These are phyloP conservation scores for Ibycter americanus DNA, from an alignment of 2,797 vertebrate genomes.

Conservation along the genomic window DNA sequence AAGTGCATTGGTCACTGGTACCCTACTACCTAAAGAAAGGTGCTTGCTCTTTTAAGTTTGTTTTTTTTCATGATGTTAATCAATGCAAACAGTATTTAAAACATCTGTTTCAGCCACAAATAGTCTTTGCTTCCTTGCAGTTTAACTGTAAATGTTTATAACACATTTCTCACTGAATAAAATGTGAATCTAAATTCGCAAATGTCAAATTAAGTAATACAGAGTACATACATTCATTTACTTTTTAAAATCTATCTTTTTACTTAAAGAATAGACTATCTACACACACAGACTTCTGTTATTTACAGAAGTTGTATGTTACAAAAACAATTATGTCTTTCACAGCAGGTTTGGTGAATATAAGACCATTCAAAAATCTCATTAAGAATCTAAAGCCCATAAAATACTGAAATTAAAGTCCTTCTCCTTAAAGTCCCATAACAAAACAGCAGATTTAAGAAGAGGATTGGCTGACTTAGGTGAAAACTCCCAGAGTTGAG, in stretches of 20 bases:
- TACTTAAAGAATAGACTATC: background rate
- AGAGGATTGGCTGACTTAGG: background rate
- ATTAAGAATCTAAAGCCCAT: background rate
- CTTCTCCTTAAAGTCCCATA: background rate
- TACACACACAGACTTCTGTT: background rate
- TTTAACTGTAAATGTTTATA: background rate
- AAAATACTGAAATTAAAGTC: background rate
- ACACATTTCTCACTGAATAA: background rate
- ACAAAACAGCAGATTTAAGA: background rate
- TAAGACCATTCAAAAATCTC: background rate
- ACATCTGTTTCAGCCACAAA: background rate
- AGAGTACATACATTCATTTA: background rate
- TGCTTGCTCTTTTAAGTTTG: background rate
- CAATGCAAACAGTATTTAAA: background rate
- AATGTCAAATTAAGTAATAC: background rate
- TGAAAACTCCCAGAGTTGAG: background rate
- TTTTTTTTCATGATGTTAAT: background rate
- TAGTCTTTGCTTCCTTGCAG: background rate
- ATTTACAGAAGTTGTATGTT: background rate
- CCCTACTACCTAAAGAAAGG: background rate
- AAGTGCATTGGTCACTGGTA: fast-evolving
- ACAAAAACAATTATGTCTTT: background rate
- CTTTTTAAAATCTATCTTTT: background rate
- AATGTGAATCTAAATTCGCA: background rate
- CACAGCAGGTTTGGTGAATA: background rate